These are phyloP conservation scores for Matsumyia berberina DNA, from an alignment of 2,888 invertebrate species.

Conservation along the genomic window DNA sequence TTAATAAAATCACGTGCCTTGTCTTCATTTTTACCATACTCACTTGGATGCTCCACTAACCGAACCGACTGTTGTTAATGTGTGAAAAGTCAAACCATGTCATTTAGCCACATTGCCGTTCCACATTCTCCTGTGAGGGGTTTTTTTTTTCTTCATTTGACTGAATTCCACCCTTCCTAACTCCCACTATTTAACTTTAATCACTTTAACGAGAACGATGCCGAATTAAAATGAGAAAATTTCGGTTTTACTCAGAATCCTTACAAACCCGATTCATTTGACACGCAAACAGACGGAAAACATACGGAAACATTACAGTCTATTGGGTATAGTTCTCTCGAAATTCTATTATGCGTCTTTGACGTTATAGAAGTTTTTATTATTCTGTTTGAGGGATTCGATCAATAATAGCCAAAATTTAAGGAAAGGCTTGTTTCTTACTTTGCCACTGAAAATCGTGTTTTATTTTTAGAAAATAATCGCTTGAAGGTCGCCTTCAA, in stretches of 20 bases:
- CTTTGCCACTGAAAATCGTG: no score
- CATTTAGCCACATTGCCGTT: slow-evolving; percentile 35
- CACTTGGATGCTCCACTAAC: neutral
- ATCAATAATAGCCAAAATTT: no score
- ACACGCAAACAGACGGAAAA: slow-evolving; percentile 6
- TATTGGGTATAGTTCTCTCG: no score
- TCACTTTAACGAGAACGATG: slow-evolving; percentile 31
- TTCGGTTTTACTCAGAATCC: slow-evolving; percentile 18
- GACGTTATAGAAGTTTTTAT: no score
- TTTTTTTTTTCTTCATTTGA: slow-evolving; percentile 3
- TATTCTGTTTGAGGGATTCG: no score
- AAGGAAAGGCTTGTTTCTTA: no score
- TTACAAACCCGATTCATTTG: slow-evolving; percentile 30
- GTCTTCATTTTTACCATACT: neutral
- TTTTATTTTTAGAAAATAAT: no score
- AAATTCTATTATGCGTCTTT: no score
- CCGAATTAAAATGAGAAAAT: slow-evolving; percentile 26
- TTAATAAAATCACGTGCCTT: slow-evolving; percentile 34
- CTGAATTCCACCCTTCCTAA: neutral
- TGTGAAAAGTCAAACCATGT: slow-evolving; percentile 47
- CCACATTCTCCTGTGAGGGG: slow-evolving; percentile 21
- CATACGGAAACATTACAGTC: no score
- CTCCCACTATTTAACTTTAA: slow-evolving; percentile 4
- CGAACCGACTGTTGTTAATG: neutral
- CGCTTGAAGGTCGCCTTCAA: no score